Evolutionary conservation across 2,113 vertebrate genomes (phyloP).

Genomic region (Hippolais icterina): DNA sequence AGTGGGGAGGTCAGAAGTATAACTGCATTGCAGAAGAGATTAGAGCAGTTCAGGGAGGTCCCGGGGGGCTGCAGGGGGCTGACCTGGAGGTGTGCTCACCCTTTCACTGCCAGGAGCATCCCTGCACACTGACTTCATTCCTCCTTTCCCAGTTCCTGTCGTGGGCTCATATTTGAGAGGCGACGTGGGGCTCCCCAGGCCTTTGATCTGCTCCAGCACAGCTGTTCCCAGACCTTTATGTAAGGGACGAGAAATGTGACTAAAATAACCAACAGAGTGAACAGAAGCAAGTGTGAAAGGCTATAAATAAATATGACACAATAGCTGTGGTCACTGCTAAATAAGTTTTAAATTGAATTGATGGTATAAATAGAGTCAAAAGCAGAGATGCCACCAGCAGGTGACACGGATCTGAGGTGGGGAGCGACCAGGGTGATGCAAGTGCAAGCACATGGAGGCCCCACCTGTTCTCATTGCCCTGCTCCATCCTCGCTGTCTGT

Average conservation of each 20-base stretch:
- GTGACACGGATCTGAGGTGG: neutral
- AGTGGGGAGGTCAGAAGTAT: neutral
- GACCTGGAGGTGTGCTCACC: neutral
- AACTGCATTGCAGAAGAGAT: conserved; percentile 37
- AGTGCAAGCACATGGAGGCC: neutral
- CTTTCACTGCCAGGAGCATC: conserved; percentile 35
- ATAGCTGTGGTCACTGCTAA: neutral
- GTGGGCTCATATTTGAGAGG: neutral
- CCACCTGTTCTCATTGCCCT: accelerated
- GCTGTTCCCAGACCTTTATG: conserved; percentile 36
- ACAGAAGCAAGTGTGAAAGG: neutral
- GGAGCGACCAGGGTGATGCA: neutral
- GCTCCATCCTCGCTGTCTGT: neutral
- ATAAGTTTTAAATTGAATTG: neutral
- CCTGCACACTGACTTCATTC: neutral
- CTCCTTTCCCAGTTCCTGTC: neutral
- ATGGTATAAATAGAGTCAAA: neutral
- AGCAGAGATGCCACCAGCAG: neutral
- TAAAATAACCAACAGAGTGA: neutral
- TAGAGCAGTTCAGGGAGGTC: conserved; percentile 14
- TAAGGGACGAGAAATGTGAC: conserved; percentile 23
- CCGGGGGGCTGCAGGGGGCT: neutral
- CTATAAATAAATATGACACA: conserved; percentile 37
- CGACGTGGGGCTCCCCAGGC: neutral
- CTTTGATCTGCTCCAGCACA: conserved; percentile 27